Evolutionary conservation across 1,140 invertebrate species (phyloP), one percentile per base, ranked within the genome.

Genomic region (Coenobita brevimanus): DNA sequence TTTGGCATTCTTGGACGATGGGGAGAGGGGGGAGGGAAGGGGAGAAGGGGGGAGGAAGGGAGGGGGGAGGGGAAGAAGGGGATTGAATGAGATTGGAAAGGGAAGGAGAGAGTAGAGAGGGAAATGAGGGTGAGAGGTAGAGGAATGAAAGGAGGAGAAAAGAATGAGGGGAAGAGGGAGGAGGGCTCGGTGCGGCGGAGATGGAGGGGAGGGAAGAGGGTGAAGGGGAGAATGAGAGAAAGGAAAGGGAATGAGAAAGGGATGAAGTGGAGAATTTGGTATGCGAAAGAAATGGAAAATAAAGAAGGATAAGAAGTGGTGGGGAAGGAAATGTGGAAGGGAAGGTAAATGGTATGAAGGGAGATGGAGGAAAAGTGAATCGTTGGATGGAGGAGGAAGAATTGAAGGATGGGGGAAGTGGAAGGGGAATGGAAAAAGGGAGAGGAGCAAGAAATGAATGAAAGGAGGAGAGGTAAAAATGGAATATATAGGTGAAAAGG

Each of bases 1-100:
- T 82, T 88, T 88, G 78, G 79, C 79, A 82, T 60, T 67, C 57
- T 73, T 13, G 13, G 3, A 13, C 43, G 57, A 30, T 13, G 54
- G 36, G 80, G 57, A 38, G 0, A 17, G 36, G 6, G 69, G n/a
- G 69, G 30, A 33, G 69, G 36, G 78, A 62, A 33, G 54, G 30
- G 27, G 54, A 62, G 43, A 33, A 60, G 46, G 36, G 13, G 33
- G 10, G 38, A 10, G 79, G 3, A 1, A 15, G 3, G 27, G 38
- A 24, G 6, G 10, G 21, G 57, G 24, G 3, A 4, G 2, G 3
- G 6, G 13, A 54, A 41, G 50, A 41, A n/a, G 21, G 15, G 36
- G 15, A 36, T 4, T 21, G 15, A 10, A n/a, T n/a, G n/a, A n/a
- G n/a, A n/a, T n/a, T n/a, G n/a, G n/a, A n/a, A n/a, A n/a, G 27